Percentiles rank a stretch among this genome's conserved stretches.
These are phyloP conservation scores for Asarcornis scutulata DNA, from an alignment of 2,113 vertebrate genomes.

Conservation along the genomic window DNA sequence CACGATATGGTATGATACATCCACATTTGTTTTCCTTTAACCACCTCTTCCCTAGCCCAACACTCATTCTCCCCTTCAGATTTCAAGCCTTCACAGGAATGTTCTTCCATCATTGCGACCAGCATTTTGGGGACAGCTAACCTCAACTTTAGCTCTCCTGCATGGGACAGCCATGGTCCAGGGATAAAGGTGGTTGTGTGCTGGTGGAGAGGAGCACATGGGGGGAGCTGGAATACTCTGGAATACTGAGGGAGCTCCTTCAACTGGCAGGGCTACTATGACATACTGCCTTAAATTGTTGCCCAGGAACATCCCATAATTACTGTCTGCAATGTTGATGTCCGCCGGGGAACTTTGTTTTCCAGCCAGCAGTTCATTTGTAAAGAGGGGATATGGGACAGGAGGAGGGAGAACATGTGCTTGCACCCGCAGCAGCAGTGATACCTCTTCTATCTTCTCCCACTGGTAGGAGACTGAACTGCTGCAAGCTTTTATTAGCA, in stretches of 20 bases:
- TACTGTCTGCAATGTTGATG: not conserved
- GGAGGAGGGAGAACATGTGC: not conserved
- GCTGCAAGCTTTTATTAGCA: not conserved
- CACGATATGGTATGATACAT: not conserved
- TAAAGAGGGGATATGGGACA: not conserved
- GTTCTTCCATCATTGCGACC: not conserved
- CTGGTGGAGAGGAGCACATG: accelerated
- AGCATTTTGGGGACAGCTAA: not conserved
- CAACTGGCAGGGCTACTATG: not conserved
- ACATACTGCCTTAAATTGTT: accelerated
- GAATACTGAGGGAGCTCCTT: not conserved
- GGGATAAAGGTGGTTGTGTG: not conserved
- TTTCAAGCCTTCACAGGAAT: not conserved
- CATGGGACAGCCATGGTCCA: not conserved
- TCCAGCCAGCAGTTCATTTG: not conserved
- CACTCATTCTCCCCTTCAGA: not conserved
- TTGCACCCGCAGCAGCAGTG: not conserved
- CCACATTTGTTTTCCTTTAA: not conserved
- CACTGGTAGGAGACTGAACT: not conserved
- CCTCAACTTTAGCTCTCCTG: not conserved
- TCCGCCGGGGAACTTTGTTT: not conserved
- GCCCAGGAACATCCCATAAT: not conserved
- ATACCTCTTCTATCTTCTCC: not conserved
- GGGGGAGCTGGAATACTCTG: not conserved
- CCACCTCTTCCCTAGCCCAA: not conserved